Evolutionary conservation across 2,888 invertebrate species (phyloP), one percentile per base, ranked within the genome.

Genomic region (Asteroscopus sphinx): DNA sequence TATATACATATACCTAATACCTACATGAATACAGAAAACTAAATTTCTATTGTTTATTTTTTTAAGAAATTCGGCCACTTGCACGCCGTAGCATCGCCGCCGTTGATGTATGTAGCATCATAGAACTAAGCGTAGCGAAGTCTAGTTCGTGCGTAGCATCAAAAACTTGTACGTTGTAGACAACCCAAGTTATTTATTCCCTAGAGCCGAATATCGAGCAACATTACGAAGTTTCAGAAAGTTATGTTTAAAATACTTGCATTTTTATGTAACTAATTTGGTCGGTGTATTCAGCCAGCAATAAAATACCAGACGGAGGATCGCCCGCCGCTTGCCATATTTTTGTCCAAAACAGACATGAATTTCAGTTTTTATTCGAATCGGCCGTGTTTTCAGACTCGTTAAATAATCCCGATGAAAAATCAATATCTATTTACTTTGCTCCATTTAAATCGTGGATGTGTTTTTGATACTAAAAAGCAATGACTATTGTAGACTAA

Each of bases 321-420:
- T 57, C 46, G 17, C 46, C 54, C 48, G 25, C 37, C 41, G 44
- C 35, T 37, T 35, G 52, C 56, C 42, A 64, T 72, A 73, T 63
- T 62, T 78, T 59, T 77, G 79, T 82, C 81, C 55, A 66, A 75
- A 78, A 76, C 79, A 82, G 82, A 78, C 80, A 74, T 82, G 80
- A 83, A 76, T 83, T 84, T 85, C 81, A 76, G 61, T 79, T 84
- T 86, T 81, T 73, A 80, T 63, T 72, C 71, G 72, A 70, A 73
- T 66, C 70, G 71, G 49, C 68, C 75, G 71, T 71, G 77, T 83
- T 85, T 87, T 89, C 83, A 68, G 79, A 79, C 73, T 88, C 88
- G 82, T 89, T 91, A 81, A 85, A 75, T 85, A 85, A 81, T 81
- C 57, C 59, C 68, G 80, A 82, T 86, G 83, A 82, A 85, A 85